phyloP scores from a whole-genome alignment of 2,113 vertebrate genomes.

The Neogale vison region DNA sequence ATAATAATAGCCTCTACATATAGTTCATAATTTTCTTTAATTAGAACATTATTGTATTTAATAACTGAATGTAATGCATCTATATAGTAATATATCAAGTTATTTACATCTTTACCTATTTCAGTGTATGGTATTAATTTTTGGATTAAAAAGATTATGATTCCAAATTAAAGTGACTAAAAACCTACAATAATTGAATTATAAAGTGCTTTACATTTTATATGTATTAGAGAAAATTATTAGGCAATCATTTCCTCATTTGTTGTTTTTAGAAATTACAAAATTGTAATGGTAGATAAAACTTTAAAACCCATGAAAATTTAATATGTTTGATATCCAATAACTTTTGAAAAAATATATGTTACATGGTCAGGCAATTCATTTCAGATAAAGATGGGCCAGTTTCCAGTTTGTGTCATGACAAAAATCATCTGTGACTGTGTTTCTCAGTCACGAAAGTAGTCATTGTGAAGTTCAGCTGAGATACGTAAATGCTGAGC shows the following conservation, averaged over 20 bases:
- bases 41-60: background rate
- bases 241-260: background rate
- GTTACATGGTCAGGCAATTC: slow-evolving; percentile 87
- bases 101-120: background rate
- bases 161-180: background rate
- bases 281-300: background rate
- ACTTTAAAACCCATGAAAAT: background rate
- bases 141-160: background rate
- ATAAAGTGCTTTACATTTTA: background rate
- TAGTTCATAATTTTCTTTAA: background rate
- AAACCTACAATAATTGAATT: background rate
- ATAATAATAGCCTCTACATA: too few relatives aligned
- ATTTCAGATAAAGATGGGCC: slow-evolving; percentile 91
- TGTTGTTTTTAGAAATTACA: background rate
- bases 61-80: background rate
- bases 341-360: background rate
- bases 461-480: slow-evolving; percentile 86
- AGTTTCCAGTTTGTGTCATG: slow-evolving; percentile 91
- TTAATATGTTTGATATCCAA: background rate
- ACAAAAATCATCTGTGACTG: slow-evolving; percentile 82
- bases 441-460: slow-evolving; percentile 89
- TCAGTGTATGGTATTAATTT: background rate
- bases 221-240: background rate
- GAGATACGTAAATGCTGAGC: slow-evolving; percentile 93
- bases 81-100: background rate